These are phyloP conservation scores for Nymphalis polychloros DNA, from an alignment of 2,888 invertebrate genomes.

Conservation along the genomic window DNA sequence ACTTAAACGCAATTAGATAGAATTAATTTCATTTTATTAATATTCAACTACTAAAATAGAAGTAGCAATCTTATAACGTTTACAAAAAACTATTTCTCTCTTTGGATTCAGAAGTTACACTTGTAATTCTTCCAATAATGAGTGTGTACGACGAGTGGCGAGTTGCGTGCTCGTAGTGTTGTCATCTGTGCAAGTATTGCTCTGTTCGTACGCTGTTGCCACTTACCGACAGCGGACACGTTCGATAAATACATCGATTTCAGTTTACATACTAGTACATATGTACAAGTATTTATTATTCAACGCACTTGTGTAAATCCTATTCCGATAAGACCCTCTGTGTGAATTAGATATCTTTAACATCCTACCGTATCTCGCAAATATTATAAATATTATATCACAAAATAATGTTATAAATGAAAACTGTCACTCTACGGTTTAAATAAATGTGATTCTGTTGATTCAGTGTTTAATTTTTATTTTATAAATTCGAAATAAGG, in stretches of 20 bases:
- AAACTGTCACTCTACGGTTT: neutral
- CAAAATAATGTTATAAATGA: neutral
- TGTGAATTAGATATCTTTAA: constrained; percentile 15
- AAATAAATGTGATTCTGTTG: too few relatives aligned
- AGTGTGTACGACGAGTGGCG: too few relatives aligned
- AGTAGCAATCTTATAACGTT: too few relatives aligned
- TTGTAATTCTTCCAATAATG: too few relatives aligned
- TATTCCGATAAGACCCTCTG: constrained; percentile 22
- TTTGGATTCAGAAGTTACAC: too few relatives aligned
- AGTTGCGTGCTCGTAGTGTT: neutral
- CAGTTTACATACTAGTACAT: neutral
- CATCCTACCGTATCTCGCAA: neutral
- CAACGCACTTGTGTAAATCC: constrained; percentile 32
- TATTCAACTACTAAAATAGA: too few relatives aligned
- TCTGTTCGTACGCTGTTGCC: constrained; percentile 16
- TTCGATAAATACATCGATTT: constrained; percentile 15
- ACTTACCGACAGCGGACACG: constrained; percentile 20
- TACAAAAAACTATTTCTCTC: too few relatives aligned
- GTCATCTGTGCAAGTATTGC: constrained; percentile 22
- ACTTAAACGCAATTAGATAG: too few relatives aligned
- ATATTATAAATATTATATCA: neutral
- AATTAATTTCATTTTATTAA: too few relatives aligned
- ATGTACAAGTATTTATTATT: constrained; percentile 18
- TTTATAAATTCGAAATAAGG: too few relatives aligned
- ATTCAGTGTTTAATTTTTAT: too few relatives aligned